Evolutionary conservation across 92 coral and sea anemone species (phyloP).

Genomic region (Epizoanthus fatuus): DNA sequence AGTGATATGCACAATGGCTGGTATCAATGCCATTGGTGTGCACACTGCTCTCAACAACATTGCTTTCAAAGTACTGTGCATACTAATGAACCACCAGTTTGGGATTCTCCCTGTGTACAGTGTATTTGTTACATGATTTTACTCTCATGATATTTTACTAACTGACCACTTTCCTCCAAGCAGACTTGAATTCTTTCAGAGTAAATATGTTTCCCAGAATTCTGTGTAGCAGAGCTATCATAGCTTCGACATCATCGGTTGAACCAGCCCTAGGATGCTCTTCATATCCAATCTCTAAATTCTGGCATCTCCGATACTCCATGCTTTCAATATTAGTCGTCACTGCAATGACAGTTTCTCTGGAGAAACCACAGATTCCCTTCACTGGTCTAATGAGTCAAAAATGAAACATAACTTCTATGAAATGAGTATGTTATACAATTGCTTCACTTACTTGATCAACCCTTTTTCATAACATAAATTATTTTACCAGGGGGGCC

Average conservation of each 20-base stretch:
- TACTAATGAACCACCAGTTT: too few relatives aligned
- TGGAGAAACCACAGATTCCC: slow-evolving; percentile 70
- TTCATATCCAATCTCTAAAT: slow-evolving; percentile 48
- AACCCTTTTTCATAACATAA: not conserved
- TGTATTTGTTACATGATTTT: too few relatives aligned
- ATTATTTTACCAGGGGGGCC: too few relatives aligned
- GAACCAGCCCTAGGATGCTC: slow-evolving; percentile 80
- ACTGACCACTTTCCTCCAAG: slow-evolving; percentile 67
- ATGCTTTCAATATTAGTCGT: slow-evolving; percentile 71
- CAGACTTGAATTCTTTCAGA: slow-evolving; percentile 64
- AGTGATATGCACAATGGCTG: too few relatives aligned
- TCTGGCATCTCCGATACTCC: slow-evolving; percentile 69
- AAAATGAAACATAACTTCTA: slow-evolving; percentile 9
- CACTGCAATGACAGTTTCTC: slow-evolving; percentile 76
- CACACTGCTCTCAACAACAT: too few relatives aligned
- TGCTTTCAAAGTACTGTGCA: too few relatives aligned
- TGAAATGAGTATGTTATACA: not conserved
- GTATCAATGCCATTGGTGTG: too few relatives aligned
- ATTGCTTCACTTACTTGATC: not conserved
- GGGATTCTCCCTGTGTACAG: too few relatives aligned
- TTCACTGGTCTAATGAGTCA: slow-evolving; percentile 60
- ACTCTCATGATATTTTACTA: not conserved
- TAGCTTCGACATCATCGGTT: slow-evolving; percentile 77
- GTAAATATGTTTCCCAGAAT: slow-evolving; percentile 67
- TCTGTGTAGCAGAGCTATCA: slow-evolving; percentile 66